These are phyloP conservation scores for Mergus octosetaceus DNA, from an alignment of 2,797 vertebrate species.

Conservation along the genomic window DNA sequence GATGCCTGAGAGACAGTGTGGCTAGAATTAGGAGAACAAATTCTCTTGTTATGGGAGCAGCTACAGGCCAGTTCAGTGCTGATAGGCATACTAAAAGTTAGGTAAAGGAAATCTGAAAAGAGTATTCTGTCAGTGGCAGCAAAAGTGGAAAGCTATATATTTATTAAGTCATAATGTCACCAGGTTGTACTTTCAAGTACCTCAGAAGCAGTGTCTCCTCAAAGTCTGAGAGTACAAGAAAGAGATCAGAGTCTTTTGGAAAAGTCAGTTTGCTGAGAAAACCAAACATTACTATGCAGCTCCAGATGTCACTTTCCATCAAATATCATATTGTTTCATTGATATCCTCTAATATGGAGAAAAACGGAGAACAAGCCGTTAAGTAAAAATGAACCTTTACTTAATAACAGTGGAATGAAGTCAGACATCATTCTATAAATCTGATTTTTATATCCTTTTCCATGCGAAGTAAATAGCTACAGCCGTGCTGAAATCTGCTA, in stretches of 20 bases:
- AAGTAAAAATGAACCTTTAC: constrained; percentile 11
- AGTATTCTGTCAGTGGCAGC: constrained; percentile 58
- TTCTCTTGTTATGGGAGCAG: constrained; percentile 71
- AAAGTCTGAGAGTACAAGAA: constrained; percentile 29
- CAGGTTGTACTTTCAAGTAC: constrained; percentile 60
- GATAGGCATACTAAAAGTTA: constrained; percentile 65
- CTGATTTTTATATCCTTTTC: neutral
- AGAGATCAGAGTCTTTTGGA: constrained; percentile 47
- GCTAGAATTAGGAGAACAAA: constrained; percentile 72
- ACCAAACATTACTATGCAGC: constrained; percentile 37
- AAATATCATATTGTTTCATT: constrained; percentile 30
- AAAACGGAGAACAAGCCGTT: constrained; percentile 33
- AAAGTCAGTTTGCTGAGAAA: constrained; percentile 28
- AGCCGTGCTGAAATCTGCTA: neutral
- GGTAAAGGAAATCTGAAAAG: constrained; percentile 57
- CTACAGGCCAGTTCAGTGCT: constrained; percentile 69
- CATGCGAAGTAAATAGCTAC: neutral
- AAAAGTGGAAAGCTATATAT: constrained; percentile 65
- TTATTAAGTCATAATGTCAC: constrained; percentile 72
- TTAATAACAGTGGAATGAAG: constrained; percentile 18
- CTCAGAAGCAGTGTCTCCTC: constrained; percentile 35
- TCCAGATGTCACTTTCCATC: constrained; percentile 32
- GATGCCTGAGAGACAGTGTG: constrained; percentile 72
- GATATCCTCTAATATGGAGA: constrained; percentile 21
- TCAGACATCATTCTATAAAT: neutral